Percentiles rank a stretch among this genome's conserved stretches.
phyloP scores from a whole-genome alignment of 2,888 invertebrate genomes.

The Oscheius sp. region DNA sequence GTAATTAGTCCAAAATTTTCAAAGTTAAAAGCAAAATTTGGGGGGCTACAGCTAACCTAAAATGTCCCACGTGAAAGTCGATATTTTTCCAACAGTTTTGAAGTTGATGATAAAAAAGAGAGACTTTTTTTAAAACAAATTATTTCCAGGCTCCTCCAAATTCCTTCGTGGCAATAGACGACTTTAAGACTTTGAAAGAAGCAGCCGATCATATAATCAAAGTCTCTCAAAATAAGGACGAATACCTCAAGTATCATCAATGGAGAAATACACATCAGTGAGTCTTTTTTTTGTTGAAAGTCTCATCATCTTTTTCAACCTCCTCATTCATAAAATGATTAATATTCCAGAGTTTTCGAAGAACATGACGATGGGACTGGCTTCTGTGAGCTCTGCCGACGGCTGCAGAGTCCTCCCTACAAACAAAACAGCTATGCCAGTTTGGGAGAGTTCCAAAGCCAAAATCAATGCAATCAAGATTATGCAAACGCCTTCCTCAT shows the following conservation, averaged over 20 bases:
- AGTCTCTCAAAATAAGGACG: slow-evolving; percentile 35
- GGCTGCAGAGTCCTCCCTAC: slow-evolving; percentile 16
- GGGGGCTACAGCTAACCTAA: too few species aligned
- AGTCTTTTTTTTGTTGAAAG: not conserved
- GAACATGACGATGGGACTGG: slow-evolving; percentile 30
- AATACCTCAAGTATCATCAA: slow-evolving; percentile 44
- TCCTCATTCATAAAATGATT: too few species aligned
- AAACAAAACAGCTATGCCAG: slow-evolving; percentile 7
- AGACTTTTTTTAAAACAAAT: not conserved
- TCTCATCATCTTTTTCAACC: not conserved
- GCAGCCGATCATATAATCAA: slow-evolving; percentile 36
- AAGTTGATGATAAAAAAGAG: too few species aligned
- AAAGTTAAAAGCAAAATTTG: too few species aligned
- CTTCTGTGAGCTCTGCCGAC: slow-evolving; percentile 32
- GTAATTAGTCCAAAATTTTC: too few species aligned
- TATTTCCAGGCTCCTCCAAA: slow-evolving; percentile 44
- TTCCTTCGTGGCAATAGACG: slow-evolving; percentile 48
- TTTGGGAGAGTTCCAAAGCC: slow-evolving; percentile 3
- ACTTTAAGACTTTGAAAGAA: slow-evolving; percentile 38
- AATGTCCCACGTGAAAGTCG: too few species aligned
- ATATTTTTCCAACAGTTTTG: too few species aligned
- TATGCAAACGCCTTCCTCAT: slow-evolving; percentile 2
- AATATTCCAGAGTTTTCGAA: slow-evolving; percentile 22
- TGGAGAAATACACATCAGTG: slow-evolving; percentile 49
- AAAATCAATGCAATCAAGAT: slow-evolving; percentile 14